phyloP scores from a whole-genome alignment of 2,797 vertebrate species.

The Valencia hispanica region DNA sequence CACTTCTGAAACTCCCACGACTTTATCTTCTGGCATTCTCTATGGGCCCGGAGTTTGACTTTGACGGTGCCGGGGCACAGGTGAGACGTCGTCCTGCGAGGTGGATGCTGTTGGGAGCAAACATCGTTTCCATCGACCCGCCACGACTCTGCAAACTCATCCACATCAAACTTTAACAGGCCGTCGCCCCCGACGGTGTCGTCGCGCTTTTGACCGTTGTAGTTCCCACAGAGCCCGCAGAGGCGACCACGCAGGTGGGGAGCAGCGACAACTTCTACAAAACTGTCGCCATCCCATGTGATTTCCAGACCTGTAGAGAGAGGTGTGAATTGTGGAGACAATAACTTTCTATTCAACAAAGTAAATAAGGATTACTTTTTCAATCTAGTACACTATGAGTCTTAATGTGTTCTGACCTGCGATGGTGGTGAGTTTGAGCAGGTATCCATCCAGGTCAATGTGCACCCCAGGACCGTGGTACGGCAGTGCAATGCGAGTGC shows the following conservation, averaged over 20 bases:
- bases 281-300: constrained; percentile 99
- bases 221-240: constrained; percentile 97
- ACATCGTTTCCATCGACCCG: constrained; percentile 92
- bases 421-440: constrained; percentile 94
- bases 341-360: neutral
- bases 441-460: constrained; percentile 94
- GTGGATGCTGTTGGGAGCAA: constrained; percentile 81
- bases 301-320: constrained; percentile 89
- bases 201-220: constrained; percentile 95
- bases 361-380: neutral
- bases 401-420: constrained; percentile 80
- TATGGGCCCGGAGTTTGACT: constrained; percentile 92
- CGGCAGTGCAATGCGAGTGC: constrained; percentile 91
- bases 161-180: constrained; percentile 95
- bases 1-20: constrained; percentile 95
- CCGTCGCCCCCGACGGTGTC: constrained; percentile 94
- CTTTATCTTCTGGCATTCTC: constrained; percentile 96
- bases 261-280: constrained; percentile 95
- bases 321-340: neutral
- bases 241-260: constrained; percentile 92
- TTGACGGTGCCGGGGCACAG: constrained; percentile 91
- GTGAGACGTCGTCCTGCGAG: constrained; percentile 84
- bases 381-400: neutral
- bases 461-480: constrained; percentile 90
- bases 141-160: constrained; percentile 97